A percentile compares a stretch with the other conserved stretches of the same genome.
phyloP scores from a whole-genome alignment of 2,113 vertebrate species.

The Zosterops pallidus region DNA sequence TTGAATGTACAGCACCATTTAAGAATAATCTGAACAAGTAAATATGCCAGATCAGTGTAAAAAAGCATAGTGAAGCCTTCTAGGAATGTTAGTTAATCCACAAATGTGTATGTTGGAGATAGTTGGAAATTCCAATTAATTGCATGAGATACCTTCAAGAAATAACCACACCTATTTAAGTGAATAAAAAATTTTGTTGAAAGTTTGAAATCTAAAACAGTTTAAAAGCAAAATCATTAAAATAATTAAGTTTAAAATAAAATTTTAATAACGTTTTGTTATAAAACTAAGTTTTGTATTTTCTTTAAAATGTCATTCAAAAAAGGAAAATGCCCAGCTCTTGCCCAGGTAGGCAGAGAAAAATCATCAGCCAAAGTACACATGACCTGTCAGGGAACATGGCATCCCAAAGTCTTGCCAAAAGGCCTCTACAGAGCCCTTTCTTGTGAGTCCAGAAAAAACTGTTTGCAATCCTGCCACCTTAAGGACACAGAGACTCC shows the following conservation, averaged over 20 bases:
- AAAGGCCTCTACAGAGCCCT: neutral
- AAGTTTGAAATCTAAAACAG: neutral
- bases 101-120: neutral
- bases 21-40: neutral
- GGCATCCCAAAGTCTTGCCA: neutral
- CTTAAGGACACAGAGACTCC: neutral
- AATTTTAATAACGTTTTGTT: neutral
- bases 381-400: neutral
- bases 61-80: constrained; percentile 12
- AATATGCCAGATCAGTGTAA: neutral
- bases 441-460: neutral
- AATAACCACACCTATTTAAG: neutral
- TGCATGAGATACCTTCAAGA: neutral
- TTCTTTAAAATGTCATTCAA: neutral
- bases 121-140: neutral
- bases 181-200: neutral
- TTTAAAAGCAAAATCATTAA: neutral
- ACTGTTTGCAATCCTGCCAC: neutral
- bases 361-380: neutral
- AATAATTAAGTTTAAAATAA: neutral
- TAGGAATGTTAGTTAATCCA: constrained; percentile 1
- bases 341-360: neutral
- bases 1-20: constrained; percentile 3
- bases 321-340: neutral
- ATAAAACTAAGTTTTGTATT: neutral